Conservation (phyloP, 1,140 invertebrate species). For the Micrasema longulum region DNA sequence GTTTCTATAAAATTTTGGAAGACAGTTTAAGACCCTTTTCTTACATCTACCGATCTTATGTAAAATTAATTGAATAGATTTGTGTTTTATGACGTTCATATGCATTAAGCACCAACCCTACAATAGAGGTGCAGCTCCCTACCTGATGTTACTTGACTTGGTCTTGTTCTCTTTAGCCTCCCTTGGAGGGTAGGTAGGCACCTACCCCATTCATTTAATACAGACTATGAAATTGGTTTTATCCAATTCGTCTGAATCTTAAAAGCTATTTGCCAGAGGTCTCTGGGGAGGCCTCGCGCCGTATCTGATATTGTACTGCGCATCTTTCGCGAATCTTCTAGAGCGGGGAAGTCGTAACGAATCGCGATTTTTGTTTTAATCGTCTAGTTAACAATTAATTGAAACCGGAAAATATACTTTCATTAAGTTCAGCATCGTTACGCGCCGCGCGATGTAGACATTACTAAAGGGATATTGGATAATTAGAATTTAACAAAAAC, state of each 20-base stretch:
- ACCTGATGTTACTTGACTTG: constrained; percentile 33
- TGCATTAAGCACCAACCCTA: too few species aligned
- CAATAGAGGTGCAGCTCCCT: background rate
- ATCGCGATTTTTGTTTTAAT: constrained; percentile 5
- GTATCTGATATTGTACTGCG: constrained; percentile 52
- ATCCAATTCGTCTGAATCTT: constrained; percentile 56
- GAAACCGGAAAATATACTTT: background rate
- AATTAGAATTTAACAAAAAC: too few species aligned
- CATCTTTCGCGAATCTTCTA: constrained; percentile 34
- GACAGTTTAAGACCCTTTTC: too few species aligned
- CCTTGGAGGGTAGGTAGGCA: background rate
- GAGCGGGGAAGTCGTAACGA: constrained; percentile 8
- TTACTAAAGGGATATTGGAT: too few species aligned
- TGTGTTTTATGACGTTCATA: too few species aligned
- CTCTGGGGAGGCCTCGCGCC: constrained; percentile 48
- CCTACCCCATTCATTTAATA: constrained; percentile 52
- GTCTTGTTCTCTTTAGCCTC: background rate
- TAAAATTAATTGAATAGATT: too few species aligned
- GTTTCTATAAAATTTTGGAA: too few species aligned
- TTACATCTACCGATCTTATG: too few species aligned
- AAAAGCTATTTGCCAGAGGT: constrained; percentile 53
- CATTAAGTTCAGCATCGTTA: background rate
- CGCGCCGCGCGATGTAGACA: background rate
- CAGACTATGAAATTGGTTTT: constrained; percentile 55
- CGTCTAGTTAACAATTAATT: too few species aligned